Percentiles rank a stretch among this genome's conserved stretches.
Evolutionary conservation across 1,140 invertebrate species (phyloP).

Genomic region (Adelges cooleyi): DNA sequence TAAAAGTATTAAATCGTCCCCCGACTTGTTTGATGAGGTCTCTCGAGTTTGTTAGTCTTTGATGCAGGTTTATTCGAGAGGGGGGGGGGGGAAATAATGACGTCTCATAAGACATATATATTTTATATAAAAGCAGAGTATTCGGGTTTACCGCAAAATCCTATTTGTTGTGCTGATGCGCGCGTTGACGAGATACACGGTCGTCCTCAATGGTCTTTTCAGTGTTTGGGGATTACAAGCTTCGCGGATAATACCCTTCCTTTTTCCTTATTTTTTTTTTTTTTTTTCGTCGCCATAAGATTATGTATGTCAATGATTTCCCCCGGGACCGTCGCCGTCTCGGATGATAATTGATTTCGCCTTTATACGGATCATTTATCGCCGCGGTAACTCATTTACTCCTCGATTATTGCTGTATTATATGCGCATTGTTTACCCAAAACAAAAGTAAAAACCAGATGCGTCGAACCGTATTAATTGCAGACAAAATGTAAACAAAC

Average conservation of each 20-base stretch:
- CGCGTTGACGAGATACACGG: background rate
- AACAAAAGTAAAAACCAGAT: too few relatives aligned
- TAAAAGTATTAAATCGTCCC: too few relatives aligned
- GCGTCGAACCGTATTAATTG: too few relatives aligned
- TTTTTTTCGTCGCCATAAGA: slow-evolving; percentile 3
- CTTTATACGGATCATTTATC: slow-evolving; percentile 22
- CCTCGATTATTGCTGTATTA: too few relatives aligned
- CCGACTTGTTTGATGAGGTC: too few relatives aligned
- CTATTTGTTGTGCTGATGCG: slow-evolving; percentile 4
- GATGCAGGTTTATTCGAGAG: too few relatives aligned
- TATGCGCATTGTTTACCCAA: too few relatives aligned
- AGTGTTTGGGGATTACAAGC: slow-evolving; percentile 18
- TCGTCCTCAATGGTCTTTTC: slow-evolving; percentile 11
- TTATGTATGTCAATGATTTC: slow-evolving; percentile 29
- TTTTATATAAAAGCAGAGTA: too few relatives aligned
- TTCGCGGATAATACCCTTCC: background rate
- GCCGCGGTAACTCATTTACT: background rate
- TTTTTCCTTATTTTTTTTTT: background rate
- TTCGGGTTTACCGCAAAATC: slow-evolving; percentile 6
- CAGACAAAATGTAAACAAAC: too few relatives aligned
- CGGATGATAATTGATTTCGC: slow-evolving; percentile 24
- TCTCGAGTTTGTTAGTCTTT: too few relatives aligned
- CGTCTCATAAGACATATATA: too few relatives aligned
- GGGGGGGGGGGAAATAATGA: too few relatives aligned
- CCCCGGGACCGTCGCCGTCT: background rate